Percentiles rank a stretch among this genome's conserved stretches.
Evolutionary conservation across 2,888 invertebrate genomes (phyloP).

Genomic region (Ethmia dodecea): DNA sequence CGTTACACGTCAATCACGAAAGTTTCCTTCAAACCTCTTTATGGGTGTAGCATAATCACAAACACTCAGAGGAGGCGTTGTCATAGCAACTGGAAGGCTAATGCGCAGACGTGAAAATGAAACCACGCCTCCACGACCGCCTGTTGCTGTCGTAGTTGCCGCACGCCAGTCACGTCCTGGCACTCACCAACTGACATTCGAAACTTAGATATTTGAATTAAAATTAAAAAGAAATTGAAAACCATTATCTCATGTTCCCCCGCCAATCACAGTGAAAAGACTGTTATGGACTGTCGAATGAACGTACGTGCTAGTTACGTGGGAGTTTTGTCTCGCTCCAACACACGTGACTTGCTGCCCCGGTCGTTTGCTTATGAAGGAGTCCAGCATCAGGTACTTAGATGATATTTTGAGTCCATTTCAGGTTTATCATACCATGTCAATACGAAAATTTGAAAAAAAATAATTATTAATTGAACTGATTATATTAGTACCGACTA

Average conservation of each 20-base stretch:
- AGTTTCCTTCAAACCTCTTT: constrained; percentile 44
- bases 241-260: constrained; percentile 11
- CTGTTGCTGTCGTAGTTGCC: constrained; percentile 63
- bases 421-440: no score
- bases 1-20: constrained; percentile 50
- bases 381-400: constrained; percentile 53
- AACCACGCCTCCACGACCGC: constrained; percentile 61
- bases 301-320: constrained; percentile 31
- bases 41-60: constrained; percentile 49
- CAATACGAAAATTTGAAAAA: no score
- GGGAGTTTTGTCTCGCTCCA: constrained; percentile 34
- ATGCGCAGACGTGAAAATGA: constrained; percentile 55
- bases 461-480: no score
- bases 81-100: constrained; percentile 55
- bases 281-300: constrained; percentile 29
- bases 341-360: constrained; percentile 36
- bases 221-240: constrained; percentile 3
- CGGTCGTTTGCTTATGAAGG: constrained; percentile 50
- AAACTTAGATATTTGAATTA: constrained; percentile 23
- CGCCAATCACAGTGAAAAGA: constrained; percentile 18
- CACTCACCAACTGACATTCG: constrained; percentile 44
- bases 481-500: no score
- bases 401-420: no score
- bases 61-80: constrained; percentile 66
- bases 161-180: constrained; percentile 54